Base-by-base conservation (phyloP, 64 coral and sea anemone genomes). In the Pocillopora verrucosa region DNA sequence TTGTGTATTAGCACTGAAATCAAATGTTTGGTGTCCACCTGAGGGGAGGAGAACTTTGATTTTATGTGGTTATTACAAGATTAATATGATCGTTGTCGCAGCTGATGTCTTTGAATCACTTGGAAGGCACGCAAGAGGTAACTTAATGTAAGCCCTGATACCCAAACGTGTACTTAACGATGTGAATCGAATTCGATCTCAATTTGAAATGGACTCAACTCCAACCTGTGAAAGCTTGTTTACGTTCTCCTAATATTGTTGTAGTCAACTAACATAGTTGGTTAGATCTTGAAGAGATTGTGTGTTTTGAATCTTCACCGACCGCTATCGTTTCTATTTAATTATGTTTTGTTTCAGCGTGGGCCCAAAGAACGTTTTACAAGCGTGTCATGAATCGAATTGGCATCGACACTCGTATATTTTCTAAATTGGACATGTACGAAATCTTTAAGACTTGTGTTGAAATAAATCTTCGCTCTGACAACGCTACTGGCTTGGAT, bases 41-140 rank as follows among this genome's bases (percentile, higher is more conserved):
- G 74, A 80, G 65, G 88, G 88, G 88, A 82, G 88, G 88, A 90
- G 88, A 90, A 90, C 45, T 90, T 89, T 80, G 88, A 80, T 89
- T 78, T 89, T 78, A 35, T 72, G 74, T 89, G 75, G 24, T 90
- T 90, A 58, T 72, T 73, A 80, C 58, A 61, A 90, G 70, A 72
- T 73, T 61, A 80, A 80, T 73, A 61, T 59, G 88, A 73, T 81
- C 68, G 56, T 74, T 20, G 37, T 90, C 64, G 56, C 19, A 56
- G 72, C 15, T 60, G 65, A 81, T 72, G 80, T 80, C 41, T 70
- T 82, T 81, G 35, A 81, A 90, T 73, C 14, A 30, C 59, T 74
- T 59, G 68, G 67, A 36, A 59, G 74, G 56, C 59, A 6, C 65
- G 22, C 82, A 67, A 82, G 15, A 73, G 79, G 79, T 67, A 89